Conservation (phyloP, 2,113 vertebrate species). For the Ceuthmochares aereus region DNA sequence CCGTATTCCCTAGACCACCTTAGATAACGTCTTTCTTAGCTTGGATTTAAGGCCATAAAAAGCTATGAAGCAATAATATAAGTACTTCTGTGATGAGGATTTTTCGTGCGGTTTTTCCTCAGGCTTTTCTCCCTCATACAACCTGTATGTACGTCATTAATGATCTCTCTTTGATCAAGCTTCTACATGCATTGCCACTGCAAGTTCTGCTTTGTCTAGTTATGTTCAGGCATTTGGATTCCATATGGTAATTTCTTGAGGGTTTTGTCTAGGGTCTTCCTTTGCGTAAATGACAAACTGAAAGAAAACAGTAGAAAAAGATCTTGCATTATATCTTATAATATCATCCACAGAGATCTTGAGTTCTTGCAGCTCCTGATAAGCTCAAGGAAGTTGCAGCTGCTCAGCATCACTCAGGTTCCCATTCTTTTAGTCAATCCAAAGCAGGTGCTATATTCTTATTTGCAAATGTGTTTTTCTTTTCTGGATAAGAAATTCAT, state of each 20-base stretch:
- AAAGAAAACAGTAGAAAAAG: background rate
- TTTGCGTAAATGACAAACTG: background rate
- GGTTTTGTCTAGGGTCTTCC: background rate
- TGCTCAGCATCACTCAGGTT: background rate
- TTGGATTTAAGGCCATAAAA: conserved; percentile 32
- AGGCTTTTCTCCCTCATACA: conserved; percentile 54
- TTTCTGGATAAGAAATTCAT: background rate
- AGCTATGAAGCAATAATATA: conserved; percentile 35
- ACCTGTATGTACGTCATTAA: conserved; percentile 60
- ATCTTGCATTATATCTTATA: background rate
- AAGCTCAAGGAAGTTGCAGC: background rate
- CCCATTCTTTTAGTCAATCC: background rate
- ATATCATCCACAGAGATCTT: background rate
- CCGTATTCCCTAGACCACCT: conserved; percentile 28
- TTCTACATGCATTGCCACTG: conserved; percentile 53
- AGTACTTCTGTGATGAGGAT: background rate
- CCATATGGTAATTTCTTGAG: background rate
- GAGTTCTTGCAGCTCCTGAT: background rate
- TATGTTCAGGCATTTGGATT: conserved; percentile 37
- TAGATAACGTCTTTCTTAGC: conserved; percentile 23
- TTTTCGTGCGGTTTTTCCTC: conserved; percentile 58
- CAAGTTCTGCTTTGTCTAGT: conserved; percentile 52
- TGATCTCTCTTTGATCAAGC: conserved; percentile 60
- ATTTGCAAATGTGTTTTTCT: background rate
- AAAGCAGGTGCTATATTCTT: background rate